Percentiles rank a stretch among this genome's conserved stretches.
phyloP scores from a whole-genome alignment of 30 jellyfish, hydroid and myxozoan species.

The Hydra vulgaris region DNA sequence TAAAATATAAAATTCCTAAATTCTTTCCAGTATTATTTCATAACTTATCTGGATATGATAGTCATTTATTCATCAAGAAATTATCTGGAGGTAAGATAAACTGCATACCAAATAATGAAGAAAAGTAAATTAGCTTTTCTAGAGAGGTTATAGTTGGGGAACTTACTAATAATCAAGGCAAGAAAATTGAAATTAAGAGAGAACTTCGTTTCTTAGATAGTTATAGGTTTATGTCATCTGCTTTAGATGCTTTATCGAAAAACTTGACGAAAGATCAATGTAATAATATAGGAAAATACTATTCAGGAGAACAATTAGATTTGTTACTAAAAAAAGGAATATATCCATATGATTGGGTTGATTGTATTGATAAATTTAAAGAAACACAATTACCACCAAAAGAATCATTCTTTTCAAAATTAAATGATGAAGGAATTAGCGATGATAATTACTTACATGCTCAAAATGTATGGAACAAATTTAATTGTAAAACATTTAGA shows the following conservation, averaged over 20 bases:
- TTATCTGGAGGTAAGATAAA: neutral
- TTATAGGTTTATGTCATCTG: neutral
- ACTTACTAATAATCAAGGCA: neutral
- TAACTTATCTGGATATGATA: constrained; percentile 40
- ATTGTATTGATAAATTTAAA: neutral
- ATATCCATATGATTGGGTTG: neutral
- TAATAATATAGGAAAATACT: neutral
- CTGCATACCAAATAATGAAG: neutral
- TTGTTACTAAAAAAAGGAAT: neutral
- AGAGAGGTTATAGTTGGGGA: neutral
- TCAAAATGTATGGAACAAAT: neutral
- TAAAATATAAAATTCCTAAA: constrained; percentile 18
- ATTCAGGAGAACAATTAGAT: neutral
- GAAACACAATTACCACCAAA: neutral
- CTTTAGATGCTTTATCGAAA: neutral
- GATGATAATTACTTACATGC: neutral
- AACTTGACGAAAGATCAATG: neutral
- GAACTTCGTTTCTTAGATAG: neutral
- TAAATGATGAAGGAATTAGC: neutral
- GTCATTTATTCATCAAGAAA: constrained; percentile 32
- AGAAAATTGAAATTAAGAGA: neutral
- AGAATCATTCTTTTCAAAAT: neutral
- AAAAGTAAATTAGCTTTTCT: constrained; percentile 6
- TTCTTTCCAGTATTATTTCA: constrained; percentile 26
- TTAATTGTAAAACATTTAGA: neutral